phyloP scores from a whole-genome alignment of 2,888 invertebrate species.

The Fragum sueziense region DNA sequence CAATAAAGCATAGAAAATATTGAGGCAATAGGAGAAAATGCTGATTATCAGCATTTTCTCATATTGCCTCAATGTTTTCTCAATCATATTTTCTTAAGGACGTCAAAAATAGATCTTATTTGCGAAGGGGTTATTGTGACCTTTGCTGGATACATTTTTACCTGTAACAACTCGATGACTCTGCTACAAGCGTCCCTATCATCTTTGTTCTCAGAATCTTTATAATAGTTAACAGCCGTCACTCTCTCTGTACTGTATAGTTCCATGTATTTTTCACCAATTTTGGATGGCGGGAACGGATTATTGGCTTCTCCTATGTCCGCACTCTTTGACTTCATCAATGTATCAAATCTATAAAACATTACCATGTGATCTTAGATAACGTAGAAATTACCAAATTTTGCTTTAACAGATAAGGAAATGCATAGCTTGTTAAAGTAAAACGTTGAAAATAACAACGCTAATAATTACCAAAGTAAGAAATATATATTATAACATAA shows the following conservation, averaged over 20 bases:
- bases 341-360: conserved; percentile 36
- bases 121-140: background rate
- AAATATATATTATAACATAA: too few species aligned
- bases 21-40: too few species aligned
- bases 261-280: conserved; percentile 50
- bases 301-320: conserved; percentile 46
- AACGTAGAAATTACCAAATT: too few species aligned
- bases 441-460: too few species aligned
- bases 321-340: conserved; percentile 41
- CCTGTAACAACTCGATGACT: conserved; percentile 35
- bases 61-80: background rate
- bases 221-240: conserved; percentile 44
- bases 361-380: too few species aligned
- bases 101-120: background rate
- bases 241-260: conserved; percentile 39
- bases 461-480: too few species aligned
- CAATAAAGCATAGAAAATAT: too few species aligned
- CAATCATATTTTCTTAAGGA: too few species aligned
- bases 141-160: background rate
- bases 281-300: conserved; percentile 45
- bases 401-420: too few species aligned
- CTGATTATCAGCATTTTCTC: background rate
- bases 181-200: conserved; percentile 38
- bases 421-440: too few species aligned
- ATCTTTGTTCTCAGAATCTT: conserved; percentile 26